Evolutionary conservation across 2,797 vertebrate genomes (phyloP).

Genomic region (Sitta carolinensis): DNA sequence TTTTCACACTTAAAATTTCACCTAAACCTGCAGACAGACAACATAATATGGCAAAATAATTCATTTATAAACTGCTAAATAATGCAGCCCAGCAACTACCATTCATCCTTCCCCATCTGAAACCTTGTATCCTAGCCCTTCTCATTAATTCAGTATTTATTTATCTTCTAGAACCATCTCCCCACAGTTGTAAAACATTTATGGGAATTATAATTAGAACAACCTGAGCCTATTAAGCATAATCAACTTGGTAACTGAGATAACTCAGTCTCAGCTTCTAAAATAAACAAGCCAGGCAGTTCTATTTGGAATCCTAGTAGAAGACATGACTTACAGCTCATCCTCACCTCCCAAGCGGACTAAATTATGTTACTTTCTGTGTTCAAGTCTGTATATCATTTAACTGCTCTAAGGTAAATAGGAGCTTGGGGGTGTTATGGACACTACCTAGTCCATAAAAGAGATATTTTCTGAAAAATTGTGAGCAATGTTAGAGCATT

Average conservation of each 20-base stretch:
- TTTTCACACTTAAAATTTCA: background rate
- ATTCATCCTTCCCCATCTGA: background rate
- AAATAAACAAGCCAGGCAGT: background rate
- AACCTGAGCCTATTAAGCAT: background rate
- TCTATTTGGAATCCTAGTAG: background rate
- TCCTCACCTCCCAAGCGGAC: background rate
- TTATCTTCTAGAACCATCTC: background rate
- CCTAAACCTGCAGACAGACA: background rate
- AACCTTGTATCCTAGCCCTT: background rate
- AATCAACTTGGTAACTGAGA: background rate
- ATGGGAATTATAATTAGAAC: background rate
- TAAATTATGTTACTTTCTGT: background rate
- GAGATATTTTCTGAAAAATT: background rate
- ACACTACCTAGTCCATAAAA: background rate
- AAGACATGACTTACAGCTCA: background rate
- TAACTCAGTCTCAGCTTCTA: background rate
- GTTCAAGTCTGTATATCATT: background rate
- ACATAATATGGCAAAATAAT: background rate
- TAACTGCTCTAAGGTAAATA: background rate
- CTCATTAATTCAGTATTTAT: background rate
- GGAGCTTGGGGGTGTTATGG: background rate
- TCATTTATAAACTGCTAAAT: background rate
- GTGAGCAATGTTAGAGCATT: background rate
- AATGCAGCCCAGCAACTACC: background rate
- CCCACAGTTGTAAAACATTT: background rate